A percentile compares a stretch with the other conserved stretches of the same genome.
Evolutionary conservation across 2,888 invertebrate species (phyloP).

Genomic region (Conus canariensis): DNA sequence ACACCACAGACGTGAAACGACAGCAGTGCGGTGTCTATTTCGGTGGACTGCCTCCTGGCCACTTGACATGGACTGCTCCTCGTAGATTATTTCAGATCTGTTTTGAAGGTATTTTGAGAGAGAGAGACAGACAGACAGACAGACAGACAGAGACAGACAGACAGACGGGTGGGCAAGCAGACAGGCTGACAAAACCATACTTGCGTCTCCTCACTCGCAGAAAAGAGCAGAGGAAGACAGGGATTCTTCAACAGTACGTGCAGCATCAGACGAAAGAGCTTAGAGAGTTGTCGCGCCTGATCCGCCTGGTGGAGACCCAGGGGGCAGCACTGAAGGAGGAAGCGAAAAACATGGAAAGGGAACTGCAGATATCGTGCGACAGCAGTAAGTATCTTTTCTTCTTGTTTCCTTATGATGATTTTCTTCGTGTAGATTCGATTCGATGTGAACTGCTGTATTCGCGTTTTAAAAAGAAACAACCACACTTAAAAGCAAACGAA

Average conservation of each 20-base stretch:
- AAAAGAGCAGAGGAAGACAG: constrained; percentile 45
- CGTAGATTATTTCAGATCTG: too few relatives aligned
- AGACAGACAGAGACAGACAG: not conserved
- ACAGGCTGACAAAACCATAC: not conserved
- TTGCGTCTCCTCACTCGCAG: constrained; percentile 34
- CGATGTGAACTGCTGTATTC: too few relatives aligned
- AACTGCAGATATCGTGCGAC: constrained; percentile 52
- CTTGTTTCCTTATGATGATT: too few relatives aligned
- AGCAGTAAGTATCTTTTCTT: constrained; percentile 47
- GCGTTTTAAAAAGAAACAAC: not conserved
- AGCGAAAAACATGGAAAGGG: constrained; percentile 52
- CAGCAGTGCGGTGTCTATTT: too few relatives aligned
- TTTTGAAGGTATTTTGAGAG: not conserved
- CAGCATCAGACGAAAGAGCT: constrained; percentile 55
- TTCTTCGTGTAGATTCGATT: too few relatives aligned
- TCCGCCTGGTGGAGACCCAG: constrained; percentile 46
- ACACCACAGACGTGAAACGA: too few relatives aligned
- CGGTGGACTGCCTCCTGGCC: too few relatives aligned
- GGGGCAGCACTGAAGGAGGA: constrained; percentile 53
- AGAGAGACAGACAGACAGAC: not conserved
- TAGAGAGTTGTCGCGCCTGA: constrained; percentile 48
- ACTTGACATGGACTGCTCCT: too few relatives aligned
- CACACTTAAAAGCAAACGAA: not conserved
- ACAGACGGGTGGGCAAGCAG: not conserved
- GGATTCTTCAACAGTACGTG: constrained; percentile 48